Evolutionary conservation across 64 coral and sea anemone genomes (phyloP).

Genomic region (Actinia tenebrosa): DNA sequence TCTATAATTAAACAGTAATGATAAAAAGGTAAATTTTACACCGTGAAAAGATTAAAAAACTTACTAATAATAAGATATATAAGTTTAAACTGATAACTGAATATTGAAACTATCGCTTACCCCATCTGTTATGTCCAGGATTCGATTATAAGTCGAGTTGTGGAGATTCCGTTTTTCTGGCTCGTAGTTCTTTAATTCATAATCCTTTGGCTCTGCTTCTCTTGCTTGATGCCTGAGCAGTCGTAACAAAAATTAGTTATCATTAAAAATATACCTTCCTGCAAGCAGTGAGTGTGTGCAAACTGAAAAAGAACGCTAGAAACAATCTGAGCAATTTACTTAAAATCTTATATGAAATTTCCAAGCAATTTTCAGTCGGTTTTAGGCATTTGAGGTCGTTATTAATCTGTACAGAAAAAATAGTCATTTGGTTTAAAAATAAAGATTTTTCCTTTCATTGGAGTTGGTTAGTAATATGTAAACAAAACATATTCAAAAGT

Average conservation of each 20-base stretch:
- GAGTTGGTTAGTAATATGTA: not conserved
- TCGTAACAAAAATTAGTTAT: not conserved
- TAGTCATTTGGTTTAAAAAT: not conserved
- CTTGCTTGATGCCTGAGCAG: slow-evolving; percentile 79
- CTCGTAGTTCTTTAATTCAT: slow-evolving; percentile 86
- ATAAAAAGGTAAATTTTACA: no score
- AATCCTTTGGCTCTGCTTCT: slow-evolving; percentile 85
- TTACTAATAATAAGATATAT: no score
- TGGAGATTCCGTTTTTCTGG: slow-evolving; percentile 85
- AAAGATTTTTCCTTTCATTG: not conserved
- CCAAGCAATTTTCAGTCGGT: no score
- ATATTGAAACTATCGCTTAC: slow-evolving; percentile 15
- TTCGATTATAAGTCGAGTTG: slow-evolving; percentile 82
- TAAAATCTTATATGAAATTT: no score
- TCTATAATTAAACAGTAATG: no score
- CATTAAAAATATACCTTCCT: no score
- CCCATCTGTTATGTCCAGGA: slow-evolving; percentile 83
- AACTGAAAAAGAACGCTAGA: no score
- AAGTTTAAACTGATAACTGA: no score
- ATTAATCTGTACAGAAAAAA: not conserved
- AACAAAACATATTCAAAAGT: not conserved
- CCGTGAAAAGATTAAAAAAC: no score
- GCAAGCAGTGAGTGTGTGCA: no score
- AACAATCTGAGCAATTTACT: not conserved
- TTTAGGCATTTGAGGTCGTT: no score